Percentiles rank a stretch among this genome's conserved stretches.
Conservation (phyloP, 2,797 vertebrate genomes). For the Hoplostethus mediterraneus region DNA sequence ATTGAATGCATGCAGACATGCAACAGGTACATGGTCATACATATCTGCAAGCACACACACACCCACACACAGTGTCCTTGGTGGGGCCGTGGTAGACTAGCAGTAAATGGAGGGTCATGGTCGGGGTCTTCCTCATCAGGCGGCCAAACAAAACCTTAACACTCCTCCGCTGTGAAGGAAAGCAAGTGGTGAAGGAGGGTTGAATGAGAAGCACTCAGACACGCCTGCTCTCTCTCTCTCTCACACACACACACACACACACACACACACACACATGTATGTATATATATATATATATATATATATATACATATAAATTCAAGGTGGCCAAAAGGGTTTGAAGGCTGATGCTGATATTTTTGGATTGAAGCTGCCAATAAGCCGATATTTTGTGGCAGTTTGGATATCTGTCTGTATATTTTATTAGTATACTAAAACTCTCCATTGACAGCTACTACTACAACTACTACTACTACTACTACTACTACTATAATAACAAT, state of each 20-base stretch:
- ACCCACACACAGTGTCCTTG: slow-evolving; percentile 54
- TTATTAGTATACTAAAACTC: too few species aligned
- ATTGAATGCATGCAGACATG: too few species aligned
- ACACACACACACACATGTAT: background rate
- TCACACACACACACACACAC: background rate
- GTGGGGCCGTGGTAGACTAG: slow-evolving; percentile 62
- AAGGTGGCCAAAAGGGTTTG: too few species aligned
- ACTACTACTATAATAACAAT: too few species aligned
- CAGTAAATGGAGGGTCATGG: slow-evolving; percentile 74
- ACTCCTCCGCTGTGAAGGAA: slow-evolving; percentile 42
- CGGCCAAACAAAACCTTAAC: slow-evolving; percentile 67
- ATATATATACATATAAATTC: too few species aligned
- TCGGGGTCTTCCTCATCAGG: slow-evolving; percentile 67
- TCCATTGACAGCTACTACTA: too few species aligned
- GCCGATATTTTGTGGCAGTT: too few species aligned
- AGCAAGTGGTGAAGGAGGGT: slow-evolving; percentile 24
- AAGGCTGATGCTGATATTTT: too few species aligned
- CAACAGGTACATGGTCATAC: slow-evolving; percentile 5
- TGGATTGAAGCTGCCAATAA: too few species aligned
- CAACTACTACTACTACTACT: too few species aligned
- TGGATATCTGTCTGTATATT: too few species aligned
- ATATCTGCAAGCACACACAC: slow-evolving; percentile 6
- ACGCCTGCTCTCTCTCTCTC: slow-evolving; percentile 31
- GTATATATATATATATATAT: background rate
- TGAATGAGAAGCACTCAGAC: slow-evolving; percentile 10